Base-by-base conservation (phyloP, 2,797 vertebrate species). In the Hybognathus amarus region DNA sequence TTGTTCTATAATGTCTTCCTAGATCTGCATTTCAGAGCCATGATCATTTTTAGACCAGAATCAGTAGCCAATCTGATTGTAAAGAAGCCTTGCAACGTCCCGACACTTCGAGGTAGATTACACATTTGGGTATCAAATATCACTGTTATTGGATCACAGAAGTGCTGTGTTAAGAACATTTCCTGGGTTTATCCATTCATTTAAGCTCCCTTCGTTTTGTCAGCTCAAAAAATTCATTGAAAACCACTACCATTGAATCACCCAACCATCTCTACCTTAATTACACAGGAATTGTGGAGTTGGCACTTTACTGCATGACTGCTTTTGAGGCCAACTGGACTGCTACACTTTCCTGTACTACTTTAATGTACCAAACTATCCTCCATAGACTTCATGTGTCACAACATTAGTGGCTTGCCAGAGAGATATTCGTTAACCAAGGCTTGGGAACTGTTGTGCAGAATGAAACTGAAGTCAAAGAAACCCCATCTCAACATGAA, bases 401-500 rank as follows among this genome's bases (percentile, higher is more conserved):
- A 83, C 50, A 90, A 80, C 24, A 80, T 80, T 86, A 64, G 64
- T 68, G 50, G 80, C 67, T 45, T 76, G 66, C 79, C 86, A 77
- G 82, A 82, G 80, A 91, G 88, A 88, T 12, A 50, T 85, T 85
- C 54, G 82, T 76, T 89, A 89, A 87, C 77, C 82, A 84, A 85
- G 87, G 75, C 80, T 88, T 90, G 85, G 90, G 89, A 92, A 88
- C 71, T 50, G 73, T 87, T 86, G 38, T 15, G 61, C 36, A 74
- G 45, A 76, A 77, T 70, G 73, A 77, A 76, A 59, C 69, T 59
- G 50, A 77, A 70, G 47, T 61, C 68, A 30, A 74, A 68, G 75
- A 71, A 75, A 75, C 70, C 73, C 59, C 63, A 82, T 68, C 64
- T 63, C 70, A 70, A 20, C 18, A 74, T 64, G 85, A 59, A 70